Percentiles rank a stretch among this genome's conserved stretches.
phyloP scores from a whole-genome alignment of 2,797 vertebrate genomes.

The Galago senegalensis region DNA sequence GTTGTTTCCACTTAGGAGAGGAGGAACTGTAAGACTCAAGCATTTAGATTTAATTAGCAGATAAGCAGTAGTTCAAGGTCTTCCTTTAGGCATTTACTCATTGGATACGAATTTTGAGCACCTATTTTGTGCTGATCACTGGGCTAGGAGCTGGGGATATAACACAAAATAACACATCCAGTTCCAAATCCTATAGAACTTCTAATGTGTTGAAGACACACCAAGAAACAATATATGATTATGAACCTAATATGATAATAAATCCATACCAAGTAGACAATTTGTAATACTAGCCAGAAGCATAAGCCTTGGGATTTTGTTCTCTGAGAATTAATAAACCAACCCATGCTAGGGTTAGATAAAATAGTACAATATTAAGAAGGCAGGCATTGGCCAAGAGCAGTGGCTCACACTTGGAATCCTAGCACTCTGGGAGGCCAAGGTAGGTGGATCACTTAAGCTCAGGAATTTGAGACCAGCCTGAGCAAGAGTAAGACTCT shows the following conservation, averaged over 20 bases:
- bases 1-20: slow-evolving; percentile 88
- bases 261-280: neutral
- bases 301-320: neutral
- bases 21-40: slow-evolving; percentile 89
- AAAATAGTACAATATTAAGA: neutral
- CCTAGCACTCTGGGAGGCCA: no score
- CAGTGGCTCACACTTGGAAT: no score
- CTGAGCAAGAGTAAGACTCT: no score
- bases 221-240: neutral
- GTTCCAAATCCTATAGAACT: slow-evolving; percentile 34
- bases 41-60: slow-evolving; percentile 14
- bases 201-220: slow-evolving; percentile 41
- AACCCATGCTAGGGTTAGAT: neutral
- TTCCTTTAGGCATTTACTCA: slow-evolving; percentile 7
- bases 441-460: no score
- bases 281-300: neutral
- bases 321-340: slow-evolving; percentile 14
- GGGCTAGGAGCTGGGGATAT: neutral
- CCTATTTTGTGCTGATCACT: neutral
- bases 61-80: slow-evolving; percentile 11
- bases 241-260: neutral
- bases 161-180: neutral
- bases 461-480: no score
- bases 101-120: slow-evolving; percentile 12
- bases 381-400: neutral